Evolutionary conservation across 2,888 invertebrate species (phyloP).

Genomic region (Clepsis dumicolana): DNA sequence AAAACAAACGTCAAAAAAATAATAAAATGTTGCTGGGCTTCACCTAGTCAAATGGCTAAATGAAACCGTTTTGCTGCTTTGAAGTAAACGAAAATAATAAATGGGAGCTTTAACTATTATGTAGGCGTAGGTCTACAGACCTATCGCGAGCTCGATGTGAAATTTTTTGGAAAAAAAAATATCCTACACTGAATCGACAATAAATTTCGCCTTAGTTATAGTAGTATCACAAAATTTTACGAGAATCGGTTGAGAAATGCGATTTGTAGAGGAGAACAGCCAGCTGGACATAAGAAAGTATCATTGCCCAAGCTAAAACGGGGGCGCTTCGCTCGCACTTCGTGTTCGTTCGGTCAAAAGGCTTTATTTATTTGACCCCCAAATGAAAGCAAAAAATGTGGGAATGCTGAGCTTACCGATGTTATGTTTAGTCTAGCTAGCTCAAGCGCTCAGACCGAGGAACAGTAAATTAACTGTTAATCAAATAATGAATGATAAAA

Average conservation of each 20-base stretch:
- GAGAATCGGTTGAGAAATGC: too few species aligned
- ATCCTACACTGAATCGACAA: too few species aligned
- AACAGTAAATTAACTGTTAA: background rate
- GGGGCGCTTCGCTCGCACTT: too few species aligned
- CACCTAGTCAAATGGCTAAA: background rate
- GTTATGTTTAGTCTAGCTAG: slow-evolving; percentile 19
- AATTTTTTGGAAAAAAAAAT: too few species aligned
- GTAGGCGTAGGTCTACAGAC: too few species aligned
- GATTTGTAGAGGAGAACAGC: too few species aligned
- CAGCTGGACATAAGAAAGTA: too few species aligned
- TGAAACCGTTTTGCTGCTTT: background rate
- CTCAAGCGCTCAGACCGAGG: background rate
- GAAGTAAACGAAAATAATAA: background rate
- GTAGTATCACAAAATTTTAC: too few species aligned
- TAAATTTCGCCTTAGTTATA: too few species aligned
- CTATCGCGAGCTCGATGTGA: background rate
- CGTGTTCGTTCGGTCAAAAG: too few species aligned
- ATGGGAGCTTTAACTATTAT: background rate
- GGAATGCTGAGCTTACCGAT: background rate
- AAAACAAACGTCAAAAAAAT: background rate
- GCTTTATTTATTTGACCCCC: background rate
- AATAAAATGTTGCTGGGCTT: too few species aligned
- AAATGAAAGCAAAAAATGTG: slow-evolving; percentile 2
- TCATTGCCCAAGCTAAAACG: too few species aligned
- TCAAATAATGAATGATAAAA: background rate